Percentiles rank a stretch among this genome's conserved stretches.
Evolutionary conservation across 2,797 vertebrate species (phyloP).

Genomic region (Hephaestus fuliginosus): DNA sequence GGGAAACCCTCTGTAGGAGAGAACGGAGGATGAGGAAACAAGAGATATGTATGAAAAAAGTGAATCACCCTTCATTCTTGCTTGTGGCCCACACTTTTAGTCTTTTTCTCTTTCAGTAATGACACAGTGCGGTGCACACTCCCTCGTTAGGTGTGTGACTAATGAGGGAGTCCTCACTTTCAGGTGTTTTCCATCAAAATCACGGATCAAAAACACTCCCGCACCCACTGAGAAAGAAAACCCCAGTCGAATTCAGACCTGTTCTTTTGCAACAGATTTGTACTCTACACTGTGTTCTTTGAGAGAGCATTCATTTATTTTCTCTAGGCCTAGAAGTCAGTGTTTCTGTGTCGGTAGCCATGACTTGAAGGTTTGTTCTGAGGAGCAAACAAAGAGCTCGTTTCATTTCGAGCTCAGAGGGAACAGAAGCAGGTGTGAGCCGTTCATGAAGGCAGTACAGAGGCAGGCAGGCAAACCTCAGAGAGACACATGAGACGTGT

Average conservation of each 20-base stretch:
- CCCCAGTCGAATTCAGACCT: neutral
- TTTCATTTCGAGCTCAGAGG: conserved; percentile 64
- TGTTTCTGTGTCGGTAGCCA: neutral
- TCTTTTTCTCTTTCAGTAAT: conserved; percentile 80
- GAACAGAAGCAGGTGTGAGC: conserved; percentile 74
- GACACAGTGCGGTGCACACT: conserved; percentile 68
- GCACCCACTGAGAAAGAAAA: conserved; percentile 3
- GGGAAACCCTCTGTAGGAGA: conserved; percentile 77
- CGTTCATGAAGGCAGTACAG: conserved; percentile 73
- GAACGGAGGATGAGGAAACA: conserved; percentile 59
- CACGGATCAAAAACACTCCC: conserved; percentile 33
- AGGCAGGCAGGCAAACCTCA: conserved; percentile 84
- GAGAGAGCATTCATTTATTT: neutral
- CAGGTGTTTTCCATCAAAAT: conserved; percentile 81
- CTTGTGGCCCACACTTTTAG: conserved; percentile 69
- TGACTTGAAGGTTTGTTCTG: conserved; percentile 17
- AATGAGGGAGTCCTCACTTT: conserved; percentile 82
- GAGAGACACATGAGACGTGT: conserved; percentile 85
- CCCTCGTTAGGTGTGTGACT: conserved; percentile 72
- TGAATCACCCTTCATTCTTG: conserved; percentile 73
- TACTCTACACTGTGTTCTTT: neutral
- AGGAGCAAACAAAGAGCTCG: conserved; percentile 44
- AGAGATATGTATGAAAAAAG: conserved; percentile 60
- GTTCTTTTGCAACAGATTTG: neutral
- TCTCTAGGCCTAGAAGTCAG: neutral